phyloP scores from a whole-genome alignment of 2,888 invertebrate species.

The Synanthedon andrenaeformis region DNA sequence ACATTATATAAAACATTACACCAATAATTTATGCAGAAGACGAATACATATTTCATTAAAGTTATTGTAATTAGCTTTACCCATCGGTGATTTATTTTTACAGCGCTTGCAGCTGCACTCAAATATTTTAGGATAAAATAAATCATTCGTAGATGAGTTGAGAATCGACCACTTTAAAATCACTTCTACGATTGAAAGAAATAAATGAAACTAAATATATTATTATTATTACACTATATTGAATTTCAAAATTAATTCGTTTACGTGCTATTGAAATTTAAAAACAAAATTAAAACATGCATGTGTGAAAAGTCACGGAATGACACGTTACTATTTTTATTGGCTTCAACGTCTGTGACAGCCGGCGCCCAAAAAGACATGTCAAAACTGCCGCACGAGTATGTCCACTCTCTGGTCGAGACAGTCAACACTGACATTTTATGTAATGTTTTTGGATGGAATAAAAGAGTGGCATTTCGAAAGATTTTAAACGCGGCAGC shows the following conservation, averaged over 20 bases:
- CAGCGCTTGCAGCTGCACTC: constrained; percentile 54
- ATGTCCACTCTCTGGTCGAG: constrained; percentile 7
- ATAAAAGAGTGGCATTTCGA: constrained; percentile 46
- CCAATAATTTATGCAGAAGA: constrained; percentile 23
- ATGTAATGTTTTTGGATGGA: constrained; percentile 33
- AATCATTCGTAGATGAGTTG: constrained; percentile 35
- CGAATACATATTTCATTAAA: constrained; percentile 21
- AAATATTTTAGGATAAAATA: constrained; percentile 46
- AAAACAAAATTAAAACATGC: constrained; percentile 6
- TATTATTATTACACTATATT: background rate
- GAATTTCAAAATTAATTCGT: background rate
- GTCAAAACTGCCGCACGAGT: constrained; percentile 4
- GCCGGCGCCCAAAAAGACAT: constrained; percentile 28
- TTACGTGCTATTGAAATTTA: background rate
- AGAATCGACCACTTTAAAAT: constrained; percentile 26
- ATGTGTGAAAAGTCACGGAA: constrained; percentile 19
- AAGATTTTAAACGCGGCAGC: constrained; percentile 51
- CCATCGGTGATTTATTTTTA: constrained; percentile 55
- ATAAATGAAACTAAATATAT: background rate
- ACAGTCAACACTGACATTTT: constrained; percentile 26
- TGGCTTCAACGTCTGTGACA: constrained; percentile 34
- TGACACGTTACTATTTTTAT: constrained; percentile 46
- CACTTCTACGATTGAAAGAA: constrained; percentile 4
- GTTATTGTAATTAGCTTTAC: constrained; percentile 25
- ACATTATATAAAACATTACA: too few species aligned